Percentiles rank a stretch among this genome's conserved stretches.
These are phyloP conservation scores for Lycocerus yunnanus DNA, from an alignment of 2,888 invertebrate species.

Conservation along the genomic window DNA sequence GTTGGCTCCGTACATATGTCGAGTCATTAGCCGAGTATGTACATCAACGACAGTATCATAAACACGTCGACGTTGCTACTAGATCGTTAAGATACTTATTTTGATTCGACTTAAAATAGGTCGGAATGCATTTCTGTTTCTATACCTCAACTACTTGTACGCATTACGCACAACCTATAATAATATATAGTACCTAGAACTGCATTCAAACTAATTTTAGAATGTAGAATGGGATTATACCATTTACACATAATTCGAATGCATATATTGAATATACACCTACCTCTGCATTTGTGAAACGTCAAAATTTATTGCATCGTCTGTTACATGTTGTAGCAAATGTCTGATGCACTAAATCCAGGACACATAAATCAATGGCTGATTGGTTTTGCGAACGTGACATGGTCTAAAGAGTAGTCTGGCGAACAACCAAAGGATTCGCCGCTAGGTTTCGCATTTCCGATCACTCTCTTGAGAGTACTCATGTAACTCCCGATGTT, in stretches of 20 bases:
- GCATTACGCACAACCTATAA: neutral
- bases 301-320: neutral
- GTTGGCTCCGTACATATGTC: conserved; percentile 50
- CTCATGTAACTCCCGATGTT: conserved; percentile 32
- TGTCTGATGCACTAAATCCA: conserved; percentile 31
- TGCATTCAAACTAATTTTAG: neutral
- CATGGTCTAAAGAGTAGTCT: conserved; percentile 40
- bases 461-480: conserved; percentile 37
- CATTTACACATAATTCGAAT: neutral
- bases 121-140: neutral
- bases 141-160: neutral
- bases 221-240: neutral
- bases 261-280: neutral
- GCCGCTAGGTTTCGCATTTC: conserved; percentile 32
- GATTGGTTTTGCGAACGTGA: conserved; percentile 42
- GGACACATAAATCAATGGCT: conserved; percentile 41
- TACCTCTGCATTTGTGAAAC: neutral
- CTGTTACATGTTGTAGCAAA: conserved; percentile 15
- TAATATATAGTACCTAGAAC: no score
- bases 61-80: conserved; percentile 50
- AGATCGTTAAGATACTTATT: conserved; percentile 40
- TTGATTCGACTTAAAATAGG: conserved; percentile 22
- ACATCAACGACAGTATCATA: conserved; percentile 53
- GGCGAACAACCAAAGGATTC: conserved; percentile 38
- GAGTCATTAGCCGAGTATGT: conserved; percentile 52